phyloP scores from a whole-genome alignment of 2,113 vertebrate species.

The Hiodon alosoides region DNA sequence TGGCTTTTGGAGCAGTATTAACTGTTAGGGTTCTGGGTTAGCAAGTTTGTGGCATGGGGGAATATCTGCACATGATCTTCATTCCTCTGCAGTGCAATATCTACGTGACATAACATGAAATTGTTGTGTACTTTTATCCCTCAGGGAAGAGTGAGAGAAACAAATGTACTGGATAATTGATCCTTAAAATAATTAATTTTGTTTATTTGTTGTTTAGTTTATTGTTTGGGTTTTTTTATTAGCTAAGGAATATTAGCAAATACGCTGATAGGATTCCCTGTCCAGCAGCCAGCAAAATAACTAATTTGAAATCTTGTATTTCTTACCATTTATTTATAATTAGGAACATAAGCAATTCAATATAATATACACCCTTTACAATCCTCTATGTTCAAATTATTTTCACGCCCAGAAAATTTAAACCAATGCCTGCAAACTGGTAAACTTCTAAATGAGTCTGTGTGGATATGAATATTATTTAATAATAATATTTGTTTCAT shows the following conservation, averaged over 20 bases:
- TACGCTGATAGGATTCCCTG: constrained; percentile 52
- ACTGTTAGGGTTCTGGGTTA: constrained; percentile 53
- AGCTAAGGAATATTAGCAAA: constrained; percentile 72
- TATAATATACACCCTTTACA: no score
- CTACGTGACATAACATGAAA: constrained; percentile 78
- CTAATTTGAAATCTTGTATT: background rate
- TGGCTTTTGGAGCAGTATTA: constrained; percentile 51
- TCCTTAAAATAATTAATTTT: constrained; percentile 36
- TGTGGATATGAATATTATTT: no score
- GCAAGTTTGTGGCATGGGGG: constrained; percentile 53
- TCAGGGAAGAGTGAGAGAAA: constrained; percentile 75
- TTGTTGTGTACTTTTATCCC: constrained; percentile 76
- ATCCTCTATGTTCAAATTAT: no score
- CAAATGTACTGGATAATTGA: constrained; percentile 67
- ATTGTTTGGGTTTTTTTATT: background rate
- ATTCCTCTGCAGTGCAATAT: constrained; percentile 82
- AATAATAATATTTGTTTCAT: no score
- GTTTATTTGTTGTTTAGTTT: constrained; percentile 39
- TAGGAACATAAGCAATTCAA: no score
- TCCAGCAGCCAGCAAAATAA: constrained; percentile 55
- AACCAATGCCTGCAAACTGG: no score
- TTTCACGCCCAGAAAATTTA: no score
- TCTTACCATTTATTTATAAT: no score
- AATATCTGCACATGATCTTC: constrained; percentile 70
- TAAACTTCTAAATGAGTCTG: no score